phyloP scores from a whole-genome alignment of 2,797 vertebrate species.

The Gadopsis bispinosus region DNA sequence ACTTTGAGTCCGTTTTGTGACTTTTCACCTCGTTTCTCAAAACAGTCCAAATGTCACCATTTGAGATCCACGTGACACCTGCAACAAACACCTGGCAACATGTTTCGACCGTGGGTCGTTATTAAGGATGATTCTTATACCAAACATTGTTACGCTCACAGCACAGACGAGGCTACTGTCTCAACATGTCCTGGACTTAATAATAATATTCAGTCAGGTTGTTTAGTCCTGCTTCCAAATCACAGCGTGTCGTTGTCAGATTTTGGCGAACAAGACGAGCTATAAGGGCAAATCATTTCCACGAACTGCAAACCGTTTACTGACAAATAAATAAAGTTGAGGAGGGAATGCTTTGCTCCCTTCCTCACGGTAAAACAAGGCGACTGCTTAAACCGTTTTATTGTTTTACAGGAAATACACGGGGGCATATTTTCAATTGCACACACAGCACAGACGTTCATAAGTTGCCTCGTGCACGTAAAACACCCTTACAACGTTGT shows the following conservation, averaged over 20 bases:
- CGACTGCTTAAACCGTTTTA: neutral
- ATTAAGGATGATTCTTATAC: neutral
- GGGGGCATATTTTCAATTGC: neutral
- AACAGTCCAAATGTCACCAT: neutral
- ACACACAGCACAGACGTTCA: neutral
- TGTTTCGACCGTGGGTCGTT: neutral
- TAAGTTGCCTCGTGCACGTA: too few relatives aligned
- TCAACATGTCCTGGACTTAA: neutral
- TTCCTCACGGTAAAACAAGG: neutral
- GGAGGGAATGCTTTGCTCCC: too few relatives aligned
- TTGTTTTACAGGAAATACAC: neutral
- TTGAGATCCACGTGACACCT: neutral
- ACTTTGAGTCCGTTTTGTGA: neutral
- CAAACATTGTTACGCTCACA: neutral
- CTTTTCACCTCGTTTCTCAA: slow-evolving; percentile 2
- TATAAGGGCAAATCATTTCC: too few relatives aligned
- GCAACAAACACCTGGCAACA: neutral
- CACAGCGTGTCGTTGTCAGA: neutral
- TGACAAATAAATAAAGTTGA: too few relatives aligned
- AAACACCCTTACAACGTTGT: neutral
- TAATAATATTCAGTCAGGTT: neutral
- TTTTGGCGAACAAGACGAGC: too few relatives aligned
- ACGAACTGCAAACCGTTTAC: too few relatives aligned
- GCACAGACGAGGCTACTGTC: neutral
- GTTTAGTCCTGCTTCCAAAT: slow-evolving; percentile 12